Conservation (phyloP, 2,888 invertebrate species). For the Argyresthia goedartella region DNA sequence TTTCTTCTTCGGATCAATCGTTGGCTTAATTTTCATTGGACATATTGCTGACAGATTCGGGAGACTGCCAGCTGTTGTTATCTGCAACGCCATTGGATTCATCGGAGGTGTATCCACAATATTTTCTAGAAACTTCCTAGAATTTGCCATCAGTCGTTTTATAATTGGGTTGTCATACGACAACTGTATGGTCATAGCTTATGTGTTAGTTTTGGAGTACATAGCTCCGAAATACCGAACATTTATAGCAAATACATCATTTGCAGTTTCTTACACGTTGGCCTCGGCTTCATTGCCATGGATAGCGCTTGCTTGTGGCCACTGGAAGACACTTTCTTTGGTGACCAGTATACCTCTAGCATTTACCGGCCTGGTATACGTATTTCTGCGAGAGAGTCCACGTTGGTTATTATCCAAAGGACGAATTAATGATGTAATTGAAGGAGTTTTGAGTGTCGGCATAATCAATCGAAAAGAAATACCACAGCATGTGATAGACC, state of each 20-base stretch:
- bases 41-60: constrained; percentile 10
- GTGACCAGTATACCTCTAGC: constrained; percentile 15
- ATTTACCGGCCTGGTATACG: constrained; percentile 29
- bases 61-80: constrained; percentile 7
- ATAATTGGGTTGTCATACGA: constrained; percentile 9
- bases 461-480: constrained; percentile 8
- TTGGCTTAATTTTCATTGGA: constrained; percentile 8
- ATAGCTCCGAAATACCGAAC: constrained; percentile 11
- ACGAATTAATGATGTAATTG: constrained; percentile 16
- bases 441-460: constrained; percentile 6
- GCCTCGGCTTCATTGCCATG: constrained; percentile 8
- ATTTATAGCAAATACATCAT: constrained; percentile 8
- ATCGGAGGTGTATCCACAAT: constrained; percentile 8
- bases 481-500: constrained; percentile 7
- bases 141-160: constrained; percentile 8
- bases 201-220: constrained; percentile 10
- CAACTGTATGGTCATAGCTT: constrained; percentile 9
- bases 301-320: constrained; percentile 9
- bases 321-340: constrained; percentile 9
- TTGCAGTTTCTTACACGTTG: constrained; percentile 8
- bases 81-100: constrained; percentile 7
- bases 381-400: constrained; percentile 39
- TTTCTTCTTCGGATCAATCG: constrained; percentile 9
- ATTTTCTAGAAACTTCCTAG: constrained; percentile 7
- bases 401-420: constrained; percentile 41